phyloP scores from a whole-genome alignment of 2,888 invertebrate species.

The Heliconius sara region DNA sequence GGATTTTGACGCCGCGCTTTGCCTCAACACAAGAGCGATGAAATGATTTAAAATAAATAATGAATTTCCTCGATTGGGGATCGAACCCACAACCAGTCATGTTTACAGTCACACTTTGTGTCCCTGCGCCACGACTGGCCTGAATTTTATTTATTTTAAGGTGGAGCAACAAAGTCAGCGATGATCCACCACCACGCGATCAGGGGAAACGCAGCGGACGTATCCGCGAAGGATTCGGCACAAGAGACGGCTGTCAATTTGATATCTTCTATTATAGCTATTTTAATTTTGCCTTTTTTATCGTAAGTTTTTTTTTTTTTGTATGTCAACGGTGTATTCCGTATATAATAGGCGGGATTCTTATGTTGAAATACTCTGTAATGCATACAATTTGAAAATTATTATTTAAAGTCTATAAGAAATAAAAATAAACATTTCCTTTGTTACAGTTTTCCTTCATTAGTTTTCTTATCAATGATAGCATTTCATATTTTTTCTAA shows the following conservation, averaged over 20 bases:
- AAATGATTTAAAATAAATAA: no score
- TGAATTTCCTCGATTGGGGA: no score
- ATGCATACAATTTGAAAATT: neutral
- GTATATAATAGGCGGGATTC: no score
- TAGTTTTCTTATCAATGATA: slow-evolving; percentile 89
- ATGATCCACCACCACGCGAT: slow-evolving; percentile 97
- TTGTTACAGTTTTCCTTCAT: slow-evolving; percentile 86
- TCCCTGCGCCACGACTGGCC: no score
- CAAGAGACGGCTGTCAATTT: slow-evolving; percentile 98
- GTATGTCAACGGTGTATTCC: no score
- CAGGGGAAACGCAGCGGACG: slow-evolving; percentile 95
- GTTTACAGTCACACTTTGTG: no score
- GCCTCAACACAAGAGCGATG: neutral
- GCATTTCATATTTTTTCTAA: slow-evolving; percentile 93
- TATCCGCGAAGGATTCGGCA: slow-evolving; percentile 96
- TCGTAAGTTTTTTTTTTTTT: slow-evolving; percentile 62
- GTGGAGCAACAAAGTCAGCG: slow-evolving; percentile 96
- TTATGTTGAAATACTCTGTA: no score
- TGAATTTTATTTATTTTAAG: slow-evolving; percentile 61
- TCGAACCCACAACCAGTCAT: no score
- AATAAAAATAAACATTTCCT: slow-evolving; percentile 32
- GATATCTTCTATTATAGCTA: slow-evolving; percentile 90
- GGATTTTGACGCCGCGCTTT: no score
- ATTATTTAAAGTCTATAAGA: neutral
- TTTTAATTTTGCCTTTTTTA: slow-evolving; percentile 88